phyloP scores from a whole-genome alignment of 2,113 vertebrate species.

The Gnathonemus echidnorhynchus region DNA sequence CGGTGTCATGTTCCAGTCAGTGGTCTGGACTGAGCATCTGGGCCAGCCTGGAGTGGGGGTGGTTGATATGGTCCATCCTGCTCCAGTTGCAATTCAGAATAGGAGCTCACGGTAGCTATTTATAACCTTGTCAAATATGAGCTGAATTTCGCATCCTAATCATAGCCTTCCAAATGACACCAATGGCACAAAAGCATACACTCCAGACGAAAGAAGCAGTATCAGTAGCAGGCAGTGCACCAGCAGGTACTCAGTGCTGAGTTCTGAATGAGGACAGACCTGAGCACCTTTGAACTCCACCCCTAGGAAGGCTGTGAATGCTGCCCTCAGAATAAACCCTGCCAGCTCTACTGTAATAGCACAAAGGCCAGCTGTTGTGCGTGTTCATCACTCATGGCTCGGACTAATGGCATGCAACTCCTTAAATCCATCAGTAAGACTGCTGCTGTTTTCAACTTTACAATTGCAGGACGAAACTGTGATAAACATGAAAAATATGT shows the following conservation, averaged over 20 bases:
- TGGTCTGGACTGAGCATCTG: conserved; percentile 43
- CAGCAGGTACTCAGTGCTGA: background rate
- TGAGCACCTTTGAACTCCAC: background rate
- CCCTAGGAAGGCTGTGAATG: background rate
- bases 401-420: background rate
- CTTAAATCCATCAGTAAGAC: background rate
- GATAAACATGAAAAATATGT: background rate
- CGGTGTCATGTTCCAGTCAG: conserved; percentile 44
- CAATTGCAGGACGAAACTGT: background rate
- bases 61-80: background rate
- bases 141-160: background rate
- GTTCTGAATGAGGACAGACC: background rate
- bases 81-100: conserved; percentile 7
- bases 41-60: conserved; percentile 1
- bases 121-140: conserved; percentile 14
- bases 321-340: background rate
- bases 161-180: background rate
- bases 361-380: background rate
- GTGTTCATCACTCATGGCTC: background rate
- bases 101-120: background rate
- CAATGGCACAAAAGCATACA: background rate
- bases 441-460: background rate
- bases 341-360: background rate
- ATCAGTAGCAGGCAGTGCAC: background rate
- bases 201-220: background rate